Evolutionary conservation across 2,113 vertebrate genomes (phyloP).

Genomic region (Psammodynastes pulverulentus): DNA sequence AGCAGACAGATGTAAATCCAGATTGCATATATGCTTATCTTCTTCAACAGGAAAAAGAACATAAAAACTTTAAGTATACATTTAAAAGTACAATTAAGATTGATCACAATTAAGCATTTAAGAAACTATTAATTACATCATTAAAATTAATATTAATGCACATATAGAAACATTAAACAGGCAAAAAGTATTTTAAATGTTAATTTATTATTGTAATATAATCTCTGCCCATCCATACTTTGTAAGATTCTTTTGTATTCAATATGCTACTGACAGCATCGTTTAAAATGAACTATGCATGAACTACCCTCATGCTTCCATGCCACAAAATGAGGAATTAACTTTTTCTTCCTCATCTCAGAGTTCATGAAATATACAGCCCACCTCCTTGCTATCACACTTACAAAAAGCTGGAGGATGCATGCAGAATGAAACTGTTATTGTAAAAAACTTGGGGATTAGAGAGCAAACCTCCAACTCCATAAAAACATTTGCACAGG

Average conservation of each 20-base stretch:
- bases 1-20: conserved; percentile 11
- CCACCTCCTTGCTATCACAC: background rate
- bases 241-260: background rate
- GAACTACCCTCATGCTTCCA: background rate
- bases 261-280: background rate
- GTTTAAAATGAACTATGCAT: background rate
- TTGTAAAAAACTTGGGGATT: background rate
- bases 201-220: background rate
- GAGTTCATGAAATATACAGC: background rate
- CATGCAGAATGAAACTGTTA: background rate
- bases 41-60: conserved; percentile 38
- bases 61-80: conserved; percentile 13
- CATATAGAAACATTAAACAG: background rate
- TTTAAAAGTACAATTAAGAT: conserved; percentile 3
- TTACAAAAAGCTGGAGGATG: background rate
- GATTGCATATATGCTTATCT: conserved; percentile 34
- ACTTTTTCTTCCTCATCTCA: background rate
- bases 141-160: background rate
- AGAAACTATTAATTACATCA: background rate
- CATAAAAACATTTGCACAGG: background rate
- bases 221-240: background rate
- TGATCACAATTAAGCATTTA: background rate
- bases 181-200: background rate
- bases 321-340: background rate
- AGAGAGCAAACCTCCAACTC: background rate